Evolutionary conservation across 37 sponge, comb jelly and placozoan genomes (phyloP).

Genomic region (Halichondria panicea): DNA sequence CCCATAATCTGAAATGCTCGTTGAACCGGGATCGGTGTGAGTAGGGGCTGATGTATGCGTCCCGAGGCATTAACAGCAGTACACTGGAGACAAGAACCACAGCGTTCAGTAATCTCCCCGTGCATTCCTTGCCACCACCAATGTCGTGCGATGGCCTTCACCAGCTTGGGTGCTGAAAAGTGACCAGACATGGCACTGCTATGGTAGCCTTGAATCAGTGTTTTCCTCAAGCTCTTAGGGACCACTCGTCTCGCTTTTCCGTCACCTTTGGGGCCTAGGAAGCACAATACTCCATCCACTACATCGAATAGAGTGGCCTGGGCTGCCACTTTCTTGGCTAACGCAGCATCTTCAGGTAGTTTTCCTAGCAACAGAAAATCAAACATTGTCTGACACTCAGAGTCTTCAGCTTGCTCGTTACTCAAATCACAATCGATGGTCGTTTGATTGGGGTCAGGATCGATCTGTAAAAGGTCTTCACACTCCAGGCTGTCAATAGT

Average conservation of each 20-base stretch:
- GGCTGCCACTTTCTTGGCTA: slow-evolving; percentile 4
- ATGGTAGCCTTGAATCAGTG: slow-evolving; percentile 34
- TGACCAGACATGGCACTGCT: slow-evolving; percentile 46
- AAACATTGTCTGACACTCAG: slow-evolving; percentile 8
- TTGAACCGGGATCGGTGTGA: slow-evolving; percentile 29
- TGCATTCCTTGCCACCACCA: slow-evolving; percentile 67
- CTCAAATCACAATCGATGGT: no score
- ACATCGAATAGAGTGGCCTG: slow-evolving; percentile 1
- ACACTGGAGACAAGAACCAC: slow-evolving; percentile 56
- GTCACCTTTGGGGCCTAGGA: slow-evolving; percentile 8
- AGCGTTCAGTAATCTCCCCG: slow-evolving; percentile 20
- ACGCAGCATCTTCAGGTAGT: slow-evolving; percentile 12
- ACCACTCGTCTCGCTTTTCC: slow-evolving; percentile 15
- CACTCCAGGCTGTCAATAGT: no score
- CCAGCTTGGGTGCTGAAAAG: slow-evolving; percentile 37
- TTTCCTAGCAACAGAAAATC: slow-evolving; percentile 10
- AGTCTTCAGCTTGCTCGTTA: no score
- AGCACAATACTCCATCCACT: slow-evolving; percentile 25
- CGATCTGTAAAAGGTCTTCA: no score
- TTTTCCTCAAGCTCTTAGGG: slow-evolving; percentile 24
- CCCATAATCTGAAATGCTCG: slow-evolving; percentile 52
- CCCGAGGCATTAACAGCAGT: slow-evolving; percentile 34
- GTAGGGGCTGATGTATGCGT: slow-evolving; percentile 12
- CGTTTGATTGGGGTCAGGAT: no score
- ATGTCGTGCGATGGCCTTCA: slow-evolving; percentile 7